A percentile compares a stretch with the other conserved stretches of the same genome.
Evolutionary conservation across 2,797 vertebrate genomes (phyloP).

Genomic region (Ctenopoma multispine): DNA sequence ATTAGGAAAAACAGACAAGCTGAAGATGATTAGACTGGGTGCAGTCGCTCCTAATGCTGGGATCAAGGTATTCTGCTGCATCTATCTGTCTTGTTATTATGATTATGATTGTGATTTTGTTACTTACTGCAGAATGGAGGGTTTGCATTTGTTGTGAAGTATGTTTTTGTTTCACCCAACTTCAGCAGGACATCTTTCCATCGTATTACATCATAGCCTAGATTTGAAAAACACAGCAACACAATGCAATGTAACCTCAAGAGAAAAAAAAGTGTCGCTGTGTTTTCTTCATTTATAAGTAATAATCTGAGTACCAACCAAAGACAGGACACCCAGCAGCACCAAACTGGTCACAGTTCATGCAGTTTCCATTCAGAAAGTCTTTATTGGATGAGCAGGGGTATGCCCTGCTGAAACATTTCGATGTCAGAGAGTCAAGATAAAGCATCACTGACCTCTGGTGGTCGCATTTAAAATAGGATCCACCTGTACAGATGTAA

Average conservation of each 20-base stretch:
- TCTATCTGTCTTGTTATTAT: neutral
- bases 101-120: neutral
- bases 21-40: too few species aligned
- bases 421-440: slow-evolving; percentile 79
- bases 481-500: slow-evolving; percentile 49
- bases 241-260: neutral
- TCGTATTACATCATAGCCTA: slow-evolving; percentile 75
- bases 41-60: too few species aligned
- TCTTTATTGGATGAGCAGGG: slow-evolving; percentile 89
- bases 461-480: slow-evolving; percentile 94
- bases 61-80: neutral
- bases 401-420: slow-evolving; percentile 80
- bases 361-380: slow-evolving; percentile 88
- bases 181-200: slow-evolving; percentile 75
- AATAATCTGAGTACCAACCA: slow-evolving; percentile 80
- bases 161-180: slow-evolving; percentile 60
- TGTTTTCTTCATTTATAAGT: too few species aligned
- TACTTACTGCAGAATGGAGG: slow-evolving; percentile 84
- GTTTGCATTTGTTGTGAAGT: slow-evolving; percentile 77
- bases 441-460: slow-evolving; percentile 93
- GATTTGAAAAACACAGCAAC: slow-evolving; percentile 21
- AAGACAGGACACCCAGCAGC: slow-evolving; percentile 87
- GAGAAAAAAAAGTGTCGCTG: neutral
- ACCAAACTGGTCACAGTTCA: slow-evolving; percentile 82
- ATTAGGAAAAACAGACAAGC: too few species aligned